Evolutionary conservation across 2,797 vertebrate species (phyloP).

Genomic region (Erpetoichthys calabaricus): DNA sequence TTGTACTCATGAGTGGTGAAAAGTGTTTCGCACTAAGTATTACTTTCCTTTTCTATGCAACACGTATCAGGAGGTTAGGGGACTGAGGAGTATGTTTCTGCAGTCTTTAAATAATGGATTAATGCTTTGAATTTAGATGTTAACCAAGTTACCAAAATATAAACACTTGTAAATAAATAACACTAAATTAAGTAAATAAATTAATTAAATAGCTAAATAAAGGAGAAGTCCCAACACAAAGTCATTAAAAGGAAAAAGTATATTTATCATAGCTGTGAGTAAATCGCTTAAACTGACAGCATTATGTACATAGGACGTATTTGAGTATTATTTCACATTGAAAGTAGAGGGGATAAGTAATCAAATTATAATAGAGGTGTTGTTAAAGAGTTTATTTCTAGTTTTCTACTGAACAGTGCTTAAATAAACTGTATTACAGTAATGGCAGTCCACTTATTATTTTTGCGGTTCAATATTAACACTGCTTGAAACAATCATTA

Average conservation of each 20-base stretch:
- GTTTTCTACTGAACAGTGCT: slow-evolving; percentile 70
- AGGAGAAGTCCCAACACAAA: slow-evolving; percentile 45
- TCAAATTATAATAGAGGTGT: slow-evolving; percentile 71
- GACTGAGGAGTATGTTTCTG: slow-evolving; percentile 31
- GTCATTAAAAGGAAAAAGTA: slow-evolving; percentile 49
- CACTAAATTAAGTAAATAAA: slow-evolving; percentile 54
- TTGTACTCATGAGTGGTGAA: slow-evolving; percentile 12
- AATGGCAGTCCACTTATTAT: slow-evolving; percentile 62
- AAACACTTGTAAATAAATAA: slow-evolving; percentile 76
- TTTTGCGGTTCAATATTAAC: slow-evolving; percentile 56
- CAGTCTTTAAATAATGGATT: slow-evolving; percentile 35
- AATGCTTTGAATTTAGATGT: slow-evolving; percentile 42
- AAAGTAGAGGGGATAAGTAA: slow-evolving; percentile 71
- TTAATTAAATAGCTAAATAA: slow-evolving; percentile 16
- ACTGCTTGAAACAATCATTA: slow-evolving; percentile 82
- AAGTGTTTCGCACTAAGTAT: slow-evolving; percentile 13
- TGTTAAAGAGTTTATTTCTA: slow-evolving; percentile 76
- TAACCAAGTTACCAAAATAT: slow-evolving; percentile 54
- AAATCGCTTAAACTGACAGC: slow-evolving; percentile 77
- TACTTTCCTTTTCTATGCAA: slow-evolving; percentile 63
- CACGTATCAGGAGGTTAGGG: slow-evolving; percentile 29
- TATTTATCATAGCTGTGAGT: slow-evolving; percentile 78
- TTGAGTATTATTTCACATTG: slow-evolving; percentile 98
- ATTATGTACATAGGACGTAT: slow-evolving; percentile 87
- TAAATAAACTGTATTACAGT: slow-evolving; percentile 50